Percentiles rank a stretch among this genome's conserved stretches.
phyloP scores from a whole-genome alignment of 1,140 invertebrate genomes.

The Halictus rubicundus region DNA sequence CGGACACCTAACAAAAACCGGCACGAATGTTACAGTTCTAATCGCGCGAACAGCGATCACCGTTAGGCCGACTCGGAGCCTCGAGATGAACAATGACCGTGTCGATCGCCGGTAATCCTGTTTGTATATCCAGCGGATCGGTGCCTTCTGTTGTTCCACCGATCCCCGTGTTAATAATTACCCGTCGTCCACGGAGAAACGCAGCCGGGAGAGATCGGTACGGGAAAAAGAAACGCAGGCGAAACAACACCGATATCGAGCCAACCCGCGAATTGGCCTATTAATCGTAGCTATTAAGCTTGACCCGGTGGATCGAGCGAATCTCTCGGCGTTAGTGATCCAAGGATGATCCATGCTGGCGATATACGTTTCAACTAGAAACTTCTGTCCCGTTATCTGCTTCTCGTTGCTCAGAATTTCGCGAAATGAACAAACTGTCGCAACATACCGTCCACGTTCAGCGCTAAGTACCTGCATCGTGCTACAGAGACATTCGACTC shows the following conservation, averaged over 20 bases:
- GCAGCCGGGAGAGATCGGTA: not conserved
- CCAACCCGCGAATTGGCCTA: slow-evolving; percentile 35
- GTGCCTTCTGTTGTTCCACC: not conserved
- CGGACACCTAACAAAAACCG: not conserved
- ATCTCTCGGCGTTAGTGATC: slow-evolving; percentile 6
- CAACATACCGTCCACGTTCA: no score
- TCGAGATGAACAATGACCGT: not conserved
- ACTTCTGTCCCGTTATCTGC: not conserved
- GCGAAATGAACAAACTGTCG: no score
- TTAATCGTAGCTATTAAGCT: slow-evolving; percentile 39
- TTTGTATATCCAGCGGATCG: not conserved
- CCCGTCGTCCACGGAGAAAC: no score
- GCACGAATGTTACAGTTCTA: slow-evolving; percentile 17
- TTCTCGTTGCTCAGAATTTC: no score
- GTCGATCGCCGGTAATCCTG: not conserved
- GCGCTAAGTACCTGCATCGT: no score
- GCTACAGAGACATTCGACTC: no score
- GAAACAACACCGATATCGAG: slow-evolving; percentile 8
- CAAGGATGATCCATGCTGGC: not conserved
- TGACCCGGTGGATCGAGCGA: not conserved
- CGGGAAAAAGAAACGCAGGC: no score
- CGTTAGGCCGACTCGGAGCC: not conserved
- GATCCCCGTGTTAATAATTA: slow-evolving; percentile 21
- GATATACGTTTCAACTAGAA: slow-evolving; percentile 28
- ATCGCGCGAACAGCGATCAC: slow-evolving; percentile 14